phyloP scores from a whole-genome alignment of 2,888 invertebrate genomes.

The Ferdinandea cuprea region DNA sequence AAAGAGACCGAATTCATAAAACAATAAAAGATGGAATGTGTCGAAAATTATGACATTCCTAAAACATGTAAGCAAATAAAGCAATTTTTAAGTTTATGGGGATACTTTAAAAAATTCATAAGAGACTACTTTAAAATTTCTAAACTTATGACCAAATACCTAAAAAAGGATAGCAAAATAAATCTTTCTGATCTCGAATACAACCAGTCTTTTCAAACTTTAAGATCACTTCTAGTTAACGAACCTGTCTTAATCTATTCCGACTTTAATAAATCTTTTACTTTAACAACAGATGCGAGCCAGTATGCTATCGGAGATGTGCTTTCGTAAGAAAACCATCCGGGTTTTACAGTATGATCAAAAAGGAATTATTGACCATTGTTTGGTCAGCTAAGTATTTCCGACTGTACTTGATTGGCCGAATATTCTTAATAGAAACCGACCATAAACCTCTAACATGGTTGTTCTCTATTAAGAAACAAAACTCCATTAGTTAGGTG shows the following conservation, averaged over 20 bases:
- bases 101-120: neutral
- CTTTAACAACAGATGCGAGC: neutral
- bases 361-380: too few species aligned
- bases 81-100: neutral
- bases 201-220: conserved; percentile 9
- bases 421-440: too few species aligned
- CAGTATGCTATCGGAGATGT: neutral
- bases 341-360: too few species aligned
- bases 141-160: conserved; percentile 7
- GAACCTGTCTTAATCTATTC: conserved; percentile 20
- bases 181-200: conserved; percentile 4
- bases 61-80: conserved; percentile 3
- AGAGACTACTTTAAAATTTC: conserved; percentile 3
- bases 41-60: neutral
- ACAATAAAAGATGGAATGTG: too few species aligned
- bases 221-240: conserved; percentile 13
- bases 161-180: neutral
- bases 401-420: too few species aligned
- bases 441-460: too few species aligned
- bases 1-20: neutral
- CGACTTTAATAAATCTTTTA: neutral
- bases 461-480: too few species aligned
- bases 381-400: too few species aligned
- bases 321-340: too few species aligned
- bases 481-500: too few species aligned